Evolutionary conservation across 37 sponge, comb jelly and placozoan species (phyloP).

Genomic region (Beroe ovata): DNA sequence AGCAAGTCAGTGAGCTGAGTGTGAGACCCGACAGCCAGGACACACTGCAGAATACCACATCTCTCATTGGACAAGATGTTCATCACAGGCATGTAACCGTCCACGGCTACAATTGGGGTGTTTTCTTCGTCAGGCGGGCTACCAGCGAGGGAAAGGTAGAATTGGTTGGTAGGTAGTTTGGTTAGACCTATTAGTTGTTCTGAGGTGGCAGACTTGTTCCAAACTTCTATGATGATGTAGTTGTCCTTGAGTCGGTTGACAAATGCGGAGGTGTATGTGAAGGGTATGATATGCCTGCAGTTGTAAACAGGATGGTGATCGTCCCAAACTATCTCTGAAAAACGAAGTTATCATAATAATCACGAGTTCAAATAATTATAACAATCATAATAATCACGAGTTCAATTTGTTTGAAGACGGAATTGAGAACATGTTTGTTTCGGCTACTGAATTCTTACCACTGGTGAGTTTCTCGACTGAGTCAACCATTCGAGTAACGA

Average conservation of each 20-base stretch:
- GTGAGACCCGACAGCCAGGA: slow-evolving; percentile 45
- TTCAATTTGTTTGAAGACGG: too few species aligned
- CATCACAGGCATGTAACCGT: slow-evolving; percentile 55
- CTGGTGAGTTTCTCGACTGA: slow-evolving; percentile 27
- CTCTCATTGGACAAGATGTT: slow-evolving; percentile 30
- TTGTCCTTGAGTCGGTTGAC: slow-evolving; percentile 42
- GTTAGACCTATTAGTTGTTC: slow-evolving; percentile 5
- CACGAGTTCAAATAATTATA: too few species aligned
- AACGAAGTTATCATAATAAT: too few species aligned
- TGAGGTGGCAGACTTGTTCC: slow-evolving; percentile 23
- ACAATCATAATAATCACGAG: too few species aligned
- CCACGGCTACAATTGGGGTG: slow-evolving; percentile 30
- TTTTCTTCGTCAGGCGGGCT: background rate
- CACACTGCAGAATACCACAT: slow-evolving; percentile 57
- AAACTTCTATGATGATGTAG: slow-evolving; percentile 59
- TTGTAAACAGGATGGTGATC: slow-evolving; percentile 52
- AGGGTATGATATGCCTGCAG: slow-evolving; percentile 55
- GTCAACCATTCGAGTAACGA: slow-evolving; percentile 49
- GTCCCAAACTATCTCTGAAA: slow-evolving; percentile 53
- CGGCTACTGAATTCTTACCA: background rate
- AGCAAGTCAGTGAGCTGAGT: slow-evolving; percentile 22
- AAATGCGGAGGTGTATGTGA: slow-evolving; percentile 59
- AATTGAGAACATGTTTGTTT: too few species aligned
- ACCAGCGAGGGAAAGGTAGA: slow-evolving; percentile 29
- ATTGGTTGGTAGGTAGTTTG: slow-evolving; percentile 50